Percentiles rank a stretch among this genome's conserved stretches.
These are phyloP conservation scores for Pristionchus mayeri DNA, from an alignment of 2,888 invertebrate genomes.

Conservation along the genomic window DNA sequence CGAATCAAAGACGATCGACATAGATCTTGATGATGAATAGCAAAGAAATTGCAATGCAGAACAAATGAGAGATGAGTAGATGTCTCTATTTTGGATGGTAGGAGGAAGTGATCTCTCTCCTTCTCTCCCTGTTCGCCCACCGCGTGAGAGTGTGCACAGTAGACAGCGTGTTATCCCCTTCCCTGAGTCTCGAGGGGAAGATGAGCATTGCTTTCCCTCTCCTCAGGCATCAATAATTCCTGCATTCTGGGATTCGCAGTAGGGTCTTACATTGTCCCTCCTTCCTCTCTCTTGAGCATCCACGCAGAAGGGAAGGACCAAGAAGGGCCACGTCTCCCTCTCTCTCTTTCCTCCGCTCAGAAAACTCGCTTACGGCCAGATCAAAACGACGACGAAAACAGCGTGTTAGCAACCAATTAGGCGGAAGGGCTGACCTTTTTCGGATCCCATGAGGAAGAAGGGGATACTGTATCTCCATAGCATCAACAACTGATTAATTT, in stretches of 20 bases:
- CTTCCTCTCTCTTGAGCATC: background rate
- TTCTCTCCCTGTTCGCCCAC: too few relatives aligned
- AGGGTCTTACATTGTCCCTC: conserved; percentile 8
- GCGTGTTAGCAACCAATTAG: conserved; percentile 13
- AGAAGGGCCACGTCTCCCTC: background rate
- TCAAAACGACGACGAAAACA: background rate
- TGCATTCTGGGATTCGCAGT: background rate
- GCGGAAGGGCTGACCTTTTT: too few relatives aligned
- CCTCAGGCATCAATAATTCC: background rate
- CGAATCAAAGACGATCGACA: too few relatives aligned
- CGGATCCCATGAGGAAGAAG: too few relatives aligned
- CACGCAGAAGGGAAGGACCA: background rate
- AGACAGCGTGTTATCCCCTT: background rate
- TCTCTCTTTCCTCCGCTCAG: background rate
- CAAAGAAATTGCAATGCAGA: too few relatives aligned
- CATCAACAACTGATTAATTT: background rate
- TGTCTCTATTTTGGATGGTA: too few relatives aligned
- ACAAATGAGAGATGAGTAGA: too few relatives aligned
- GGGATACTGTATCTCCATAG: background rate
- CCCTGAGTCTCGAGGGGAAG: background rate
- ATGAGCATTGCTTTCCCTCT: background rate
- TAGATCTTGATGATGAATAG: too few relatives aligned
- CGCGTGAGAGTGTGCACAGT: background rate
- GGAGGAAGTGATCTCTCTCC: too few relatives aligned
- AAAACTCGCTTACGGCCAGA: background rate